Percentiles rank a stretch among this genome's conserved stretches.
Conservation (phyloP, 2,113 vertebrate genomes). For the Podilymbus podiceps region DNA sequence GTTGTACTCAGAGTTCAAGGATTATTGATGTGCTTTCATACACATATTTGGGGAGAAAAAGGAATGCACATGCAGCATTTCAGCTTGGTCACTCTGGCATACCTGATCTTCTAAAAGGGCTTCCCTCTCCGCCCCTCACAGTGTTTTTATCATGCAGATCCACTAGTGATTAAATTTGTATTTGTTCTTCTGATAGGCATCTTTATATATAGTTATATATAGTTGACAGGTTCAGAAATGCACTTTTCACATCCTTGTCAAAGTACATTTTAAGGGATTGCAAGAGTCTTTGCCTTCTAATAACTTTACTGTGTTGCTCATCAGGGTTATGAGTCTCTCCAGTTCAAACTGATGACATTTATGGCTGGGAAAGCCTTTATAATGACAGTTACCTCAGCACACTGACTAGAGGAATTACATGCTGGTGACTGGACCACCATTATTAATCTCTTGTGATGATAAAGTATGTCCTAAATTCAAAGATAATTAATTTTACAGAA, state of each 20-base stretch:
- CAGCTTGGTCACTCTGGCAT: not conserved
- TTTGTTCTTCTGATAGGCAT: not conserved
- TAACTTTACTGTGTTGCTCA: not conserved
- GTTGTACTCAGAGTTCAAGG: not conserved
- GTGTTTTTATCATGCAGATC: not conserved
- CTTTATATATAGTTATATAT: not conserved
- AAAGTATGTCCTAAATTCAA: not conserved
- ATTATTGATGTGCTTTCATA: not conserved
- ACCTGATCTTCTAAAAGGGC: not conserved
- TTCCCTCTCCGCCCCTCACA: accelerated
- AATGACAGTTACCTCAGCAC: not conserved
- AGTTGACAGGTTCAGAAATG: not conserved
- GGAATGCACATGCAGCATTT: not conserved
- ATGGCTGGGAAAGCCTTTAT: not conserved
- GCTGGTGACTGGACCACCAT: not conserved
- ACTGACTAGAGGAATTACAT: not conserved
- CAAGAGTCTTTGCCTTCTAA: not conserved
- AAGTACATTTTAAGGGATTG: not conserved
- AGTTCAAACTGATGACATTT: not conserved
- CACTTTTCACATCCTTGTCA: not conserved
- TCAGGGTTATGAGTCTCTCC: not conserved
- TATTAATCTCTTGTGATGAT: not conserved
- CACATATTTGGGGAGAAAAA: not conserved
- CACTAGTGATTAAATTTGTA: not conserved
- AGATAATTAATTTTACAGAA: not conserved